Evolutionary conservation across 2,797 vertebrate genomes (phyloP), one percentile per base, ranked within the genome.

Genomic region (Oceanodroma leucorhoa): DNA sequence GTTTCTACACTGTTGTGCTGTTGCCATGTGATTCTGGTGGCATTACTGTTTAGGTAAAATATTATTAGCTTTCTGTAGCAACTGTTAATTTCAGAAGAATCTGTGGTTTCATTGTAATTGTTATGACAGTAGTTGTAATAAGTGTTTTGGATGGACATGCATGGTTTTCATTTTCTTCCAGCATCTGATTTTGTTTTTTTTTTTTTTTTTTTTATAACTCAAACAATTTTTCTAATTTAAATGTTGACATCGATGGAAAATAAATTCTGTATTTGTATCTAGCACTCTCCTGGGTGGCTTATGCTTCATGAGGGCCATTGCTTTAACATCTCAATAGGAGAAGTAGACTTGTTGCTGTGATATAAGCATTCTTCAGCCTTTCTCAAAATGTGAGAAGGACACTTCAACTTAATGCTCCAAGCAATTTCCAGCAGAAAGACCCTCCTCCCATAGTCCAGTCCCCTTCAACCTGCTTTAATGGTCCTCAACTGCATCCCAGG

Each of bases 51-150:
- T 83, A 79, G 78, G 67, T 79, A 80, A 90, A 66, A 70, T 84
- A 75, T 66, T 61, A 69, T 23, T 89, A 58, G 45, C 95, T 94
- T 92, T 50, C 66, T 82, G 78, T 85, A 84, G 69, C 54, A 87
- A 55, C 53, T 81, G 53, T 38, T 88, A 50, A 78, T 96, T 96
- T 91, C 69, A 79, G 84, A 83, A 91, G 57, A 82, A 87, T 46
- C 82, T 82, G 55, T 5, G 7, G 58, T 66, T 81, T 65, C 30
- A 18, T 70, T 84, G 65, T 83, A 73, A 90, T 82, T 84, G 79
- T 87, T 93, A 64, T 87, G 83, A 82, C 70, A 84, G 66, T n/a
- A 36, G 43, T 89, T 69, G 62, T 77, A 91, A 79, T 45, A 83
- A 79, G 50, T 75, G 38, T 57, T 90, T 82, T 29, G 61, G 70